These are phyloP conservation scores for Sphaerophoria rueppellii DNA, from an alignment of 2,888 invertebrate species.

Conservation along the genomic window DNA sequence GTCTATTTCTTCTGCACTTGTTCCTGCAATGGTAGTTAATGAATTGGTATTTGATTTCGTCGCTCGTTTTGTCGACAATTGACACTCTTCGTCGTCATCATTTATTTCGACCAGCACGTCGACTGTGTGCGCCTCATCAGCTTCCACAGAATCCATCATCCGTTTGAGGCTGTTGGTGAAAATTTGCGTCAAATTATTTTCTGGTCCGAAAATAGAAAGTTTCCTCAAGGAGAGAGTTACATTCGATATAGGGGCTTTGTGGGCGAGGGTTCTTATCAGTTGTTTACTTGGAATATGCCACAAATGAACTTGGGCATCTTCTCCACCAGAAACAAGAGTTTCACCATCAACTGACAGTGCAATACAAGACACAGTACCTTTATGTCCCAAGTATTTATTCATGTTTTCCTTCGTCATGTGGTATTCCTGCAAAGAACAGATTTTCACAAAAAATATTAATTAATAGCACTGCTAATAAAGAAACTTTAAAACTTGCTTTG, in stretches of 20 bases:
- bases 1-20: constrained; percentile 63
- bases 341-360: constrained; percentile 88
- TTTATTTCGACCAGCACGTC: constrained; percentile 80
- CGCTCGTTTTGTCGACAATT: neutral
- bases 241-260: constrained; percentile 90
- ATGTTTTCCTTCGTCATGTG: constrained; percentile 84
- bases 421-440: constrained; percentile 82
- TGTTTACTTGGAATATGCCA: constrained; percentile 93
- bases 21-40: neutral
- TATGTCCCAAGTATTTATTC: constrained; percentile 87
- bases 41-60: neutral
- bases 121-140: constrained; percentile 80
- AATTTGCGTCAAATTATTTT: constrained; percentile 84
- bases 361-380: constrained; percentile 87
- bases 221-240: constrained; percentile 86
- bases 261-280: constrained; percentile 86
- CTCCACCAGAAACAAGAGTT: constrained; percentile 89
- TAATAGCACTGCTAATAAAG: neutral
- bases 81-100: constrained; percentile 28
- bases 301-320: constrained; percentile 88
- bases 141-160: constrained; percentile 83
- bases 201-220: constrained; percentile 85
- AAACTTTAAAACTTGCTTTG: constrained; percentile 77
- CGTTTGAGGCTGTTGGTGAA: constrained; percentile 86
- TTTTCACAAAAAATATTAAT: neutral